phyloP scores from a whole-genome alignment of 2,888 invertebrate species.

The Trichacis sp. region DNA sequence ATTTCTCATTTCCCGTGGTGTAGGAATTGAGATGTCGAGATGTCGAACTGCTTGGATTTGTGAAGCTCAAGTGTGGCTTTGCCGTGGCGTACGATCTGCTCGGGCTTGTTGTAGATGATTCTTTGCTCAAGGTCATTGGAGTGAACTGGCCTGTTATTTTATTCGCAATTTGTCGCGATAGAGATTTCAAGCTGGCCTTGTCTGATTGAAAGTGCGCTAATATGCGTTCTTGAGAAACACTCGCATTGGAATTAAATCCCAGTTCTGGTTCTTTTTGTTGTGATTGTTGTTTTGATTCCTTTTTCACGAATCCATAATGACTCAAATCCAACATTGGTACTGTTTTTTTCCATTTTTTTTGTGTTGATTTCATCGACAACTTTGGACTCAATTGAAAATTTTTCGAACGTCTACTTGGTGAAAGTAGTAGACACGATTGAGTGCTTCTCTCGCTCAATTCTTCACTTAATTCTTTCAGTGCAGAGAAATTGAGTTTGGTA shows the following conservation, averaged over 20 bases:
- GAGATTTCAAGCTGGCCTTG: neutral
- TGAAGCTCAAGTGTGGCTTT: neutral
- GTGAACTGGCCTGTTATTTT: neutral
- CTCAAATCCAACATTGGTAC: neutral
- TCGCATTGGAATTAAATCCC: neutral
- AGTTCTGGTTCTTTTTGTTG: neutral
- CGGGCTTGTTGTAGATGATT: neutral
- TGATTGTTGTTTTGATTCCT: neutral
- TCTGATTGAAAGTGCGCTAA: neutral
- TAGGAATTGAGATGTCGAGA: too few species aligned
- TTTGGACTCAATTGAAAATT: too few species aligned
- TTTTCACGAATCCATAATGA: neutral
- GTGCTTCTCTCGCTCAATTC: too few species aligned
- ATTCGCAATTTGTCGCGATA: too few species aligned
- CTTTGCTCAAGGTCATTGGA: neutral
- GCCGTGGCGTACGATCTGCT: too few species aligned
- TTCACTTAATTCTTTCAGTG: neutral
- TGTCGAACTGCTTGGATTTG: too few species aligned
- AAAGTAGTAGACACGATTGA: too few species aligned
- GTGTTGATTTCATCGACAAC: neutral
- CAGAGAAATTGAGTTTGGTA: neutral
- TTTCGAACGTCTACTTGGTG: too few species aligned
- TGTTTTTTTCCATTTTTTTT: neutral
- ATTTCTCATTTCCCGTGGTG: neutral
- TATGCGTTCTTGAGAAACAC: neutral